These are phyloP conservation scores for Euphonia xanthogaster DNA, from an alignment of 2,797 vertebrate genomes.

Conservation along the genomic window DNA sequence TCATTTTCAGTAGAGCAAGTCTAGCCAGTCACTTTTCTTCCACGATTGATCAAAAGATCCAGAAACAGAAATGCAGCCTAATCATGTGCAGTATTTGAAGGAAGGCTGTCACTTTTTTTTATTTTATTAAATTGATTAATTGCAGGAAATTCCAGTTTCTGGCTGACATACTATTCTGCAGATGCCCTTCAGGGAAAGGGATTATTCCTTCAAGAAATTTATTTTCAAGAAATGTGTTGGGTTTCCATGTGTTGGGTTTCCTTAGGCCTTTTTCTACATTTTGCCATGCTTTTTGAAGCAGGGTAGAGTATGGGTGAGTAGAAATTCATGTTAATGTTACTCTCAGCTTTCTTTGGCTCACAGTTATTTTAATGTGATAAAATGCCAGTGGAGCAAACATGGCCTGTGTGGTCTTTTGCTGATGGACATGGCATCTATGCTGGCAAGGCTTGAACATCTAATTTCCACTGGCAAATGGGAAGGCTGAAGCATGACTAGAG, in stretches of 20 bases:
- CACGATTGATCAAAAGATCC: constrained; percentile 4
- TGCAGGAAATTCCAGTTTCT: constrained; percentile 41
- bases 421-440: background rate
- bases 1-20: constrained; percentile 34
- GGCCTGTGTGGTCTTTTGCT: background rate
- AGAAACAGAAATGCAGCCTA: constrained; percentile 21
- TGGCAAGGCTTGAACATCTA: background rate
- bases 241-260: background rate
- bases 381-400: background rate
- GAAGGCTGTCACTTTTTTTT: background rate
- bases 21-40: constrained; percentile 28
- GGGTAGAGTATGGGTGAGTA: background rate
- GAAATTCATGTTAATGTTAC: background rate
- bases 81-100: background rate
- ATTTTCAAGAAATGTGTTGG: too few relatives aligned
- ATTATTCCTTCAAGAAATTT: background rate
- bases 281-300: background rate
- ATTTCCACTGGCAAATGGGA: background rate
- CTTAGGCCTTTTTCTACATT: background rate
- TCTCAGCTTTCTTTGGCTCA: background rate
- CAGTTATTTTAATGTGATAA: background rate
- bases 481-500: background rate
- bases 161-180: background rate
- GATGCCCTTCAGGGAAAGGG: background rate
- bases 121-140: background rate